Evolutionary conservation across 2,797 vertebrate genomes (phyloP), one percentile per base, ranked within the genome.

Genomic region (Menidia menidia): DNA sequence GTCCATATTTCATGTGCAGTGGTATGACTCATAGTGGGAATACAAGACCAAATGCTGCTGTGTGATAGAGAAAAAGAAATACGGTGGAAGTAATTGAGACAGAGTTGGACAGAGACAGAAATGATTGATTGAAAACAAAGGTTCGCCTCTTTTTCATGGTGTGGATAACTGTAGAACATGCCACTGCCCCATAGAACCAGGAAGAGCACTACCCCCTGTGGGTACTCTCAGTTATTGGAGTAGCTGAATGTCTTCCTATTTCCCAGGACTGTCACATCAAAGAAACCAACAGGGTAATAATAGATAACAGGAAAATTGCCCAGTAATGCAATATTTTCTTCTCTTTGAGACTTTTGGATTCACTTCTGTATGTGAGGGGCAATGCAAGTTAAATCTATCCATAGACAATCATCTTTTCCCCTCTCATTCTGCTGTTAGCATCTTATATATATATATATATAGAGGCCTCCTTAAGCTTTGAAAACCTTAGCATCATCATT

Each of bases 141-240:
- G 68, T 80, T 67, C 68, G 80, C 80, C 66, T 79, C 52, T 64
- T 77, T 83, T 84, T 81, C 71, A 73, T 51, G 57, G 68, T 56
- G 33, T 78, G 74, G 61, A 84, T 84, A 73, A 32, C 39, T 64
- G 25, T 43, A 76, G 68, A 25, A 52, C 64, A 43, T 58, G 63
- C 50, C 16, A 30, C 72, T 61, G 58, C 59, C 73, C 73, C 68
- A 13, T 80, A 75, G 77, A 19, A 19, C 64, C 43, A 75, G 63
- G 61, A 73, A 77, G 42, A 82, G 65, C 45, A n/a, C 41, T 44
- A 33, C 14, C 53, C 54, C 60, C 75, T 58, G 48, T 5, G 51
- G 65, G 72, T 73, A 47, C 59, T 70, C 67, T 80, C 30, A 85
- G 32, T 50, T 75, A 55, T 50, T 54, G 64, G 62, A 84, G 65